Conservation (phyloP, 2,113 vertebrate genomes). For the Eudorcas thomsonii region DNA sequence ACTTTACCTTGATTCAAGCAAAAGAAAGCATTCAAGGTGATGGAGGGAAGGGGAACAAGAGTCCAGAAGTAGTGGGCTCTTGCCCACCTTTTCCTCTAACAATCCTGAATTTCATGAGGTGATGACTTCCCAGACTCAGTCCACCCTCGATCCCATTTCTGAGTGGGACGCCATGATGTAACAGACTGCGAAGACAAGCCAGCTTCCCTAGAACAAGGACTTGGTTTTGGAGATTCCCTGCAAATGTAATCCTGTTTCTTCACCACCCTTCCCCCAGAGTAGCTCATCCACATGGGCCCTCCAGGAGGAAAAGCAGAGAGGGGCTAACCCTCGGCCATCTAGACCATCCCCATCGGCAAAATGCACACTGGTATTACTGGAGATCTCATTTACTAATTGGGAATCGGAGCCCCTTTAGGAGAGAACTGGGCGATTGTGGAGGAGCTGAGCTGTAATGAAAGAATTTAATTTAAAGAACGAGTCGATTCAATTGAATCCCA, state of each 20-base stretch:
- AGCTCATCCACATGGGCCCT: background rate
- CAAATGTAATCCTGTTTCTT: background rate
- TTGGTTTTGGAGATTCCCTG: background rate
- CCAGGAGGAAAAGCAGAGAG: background rate
- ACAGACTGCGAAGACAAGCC: background rate
- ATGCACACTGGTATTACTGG: background rate
- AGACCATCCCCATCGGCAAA: background rate
- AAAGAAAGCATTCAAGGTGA: background rate
- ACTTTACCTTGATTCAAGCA: background rate
- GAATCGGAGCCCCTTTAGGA: conserved; percentile 20
- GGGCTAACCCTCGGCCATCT: background rate
- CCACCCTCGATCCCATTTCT: background rate
- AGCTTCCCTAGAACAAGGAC: background rate
- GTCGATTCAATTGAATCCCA: conserved; percentile 53
- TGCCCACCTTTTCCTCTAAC: background rate
- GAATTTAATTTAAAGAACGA: conserved; percentile 67
- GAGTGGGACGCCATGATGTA: conserved; percentile 7
- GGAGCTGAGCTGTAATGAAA: conserved; percentile 20
- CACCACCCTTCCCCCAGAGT: background rate
- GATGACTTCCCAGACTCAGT: background rate
- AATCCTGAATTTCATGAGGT: background rate
- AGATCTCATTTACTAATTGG: conserved; percentile 36
- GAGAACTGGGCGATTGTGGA: background rate
- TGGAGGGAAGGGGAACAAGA: background rate
- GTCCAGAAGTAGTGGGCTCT: background rate